Conservation (phyloP, 2,113 vertebrate genomes). For the Larimichthys crocea region DNA sequence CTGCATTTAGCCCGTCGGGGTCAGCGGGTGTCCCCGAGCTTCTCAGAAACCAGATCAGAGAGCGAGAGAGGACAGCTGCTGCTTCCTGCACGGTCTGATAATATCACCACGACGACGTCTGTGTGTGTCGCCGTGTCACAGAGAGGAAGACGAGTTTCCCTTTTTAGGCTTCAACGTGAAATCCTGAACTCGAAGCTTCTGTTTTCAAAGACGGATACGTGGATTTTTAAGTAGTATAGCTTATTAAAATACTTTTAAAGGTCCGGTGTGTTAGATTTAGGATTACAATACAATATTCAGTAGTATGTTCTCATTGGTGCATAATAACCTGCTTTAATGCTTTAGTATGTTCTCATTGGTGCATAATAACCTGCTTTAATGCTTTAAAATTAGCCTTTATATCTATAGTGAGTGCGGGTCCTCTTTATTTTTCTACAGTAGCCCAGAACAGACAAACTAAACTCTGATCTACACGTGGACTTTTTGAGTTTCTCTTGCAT, state of each 20-base stretch:
- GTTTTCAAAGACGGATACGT: not conserved
- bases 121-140: not conserved
- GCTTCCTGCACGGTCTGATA: constrained; percentile 47
- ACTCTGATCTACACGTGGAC: no score
- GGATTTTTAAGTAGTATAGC: not conserved
- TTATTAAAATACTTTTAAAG: not conserved
- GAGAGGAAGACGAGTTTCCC: not conserved
- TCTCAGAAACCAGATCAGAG: constrained; percentile 63
- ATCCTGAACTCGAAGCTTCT: not conserved
- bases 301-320: no score
- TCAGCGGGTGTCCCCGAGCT: constrained; percentile 54
- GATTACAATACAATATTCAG: no score
- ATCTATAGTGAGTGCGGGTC: no score
- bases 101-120: constrained; percentile 19
- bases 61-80: constrained; percentile 70
- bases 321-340: no score
- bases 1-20: constrained; percentile 67
- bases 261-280: no score
- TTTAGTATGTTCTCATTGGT: no score
- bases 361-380: no score
- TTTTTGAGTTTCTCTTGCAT: no score
- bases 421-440: no score
- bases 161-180: not conserved
- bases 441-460: no score
- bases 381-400: no score